These are phyloP conservation scores for Hydriomena furcata DNA, from an alignment of 2,888 invertebrate species.

Conservation along the genomic window DNA sequence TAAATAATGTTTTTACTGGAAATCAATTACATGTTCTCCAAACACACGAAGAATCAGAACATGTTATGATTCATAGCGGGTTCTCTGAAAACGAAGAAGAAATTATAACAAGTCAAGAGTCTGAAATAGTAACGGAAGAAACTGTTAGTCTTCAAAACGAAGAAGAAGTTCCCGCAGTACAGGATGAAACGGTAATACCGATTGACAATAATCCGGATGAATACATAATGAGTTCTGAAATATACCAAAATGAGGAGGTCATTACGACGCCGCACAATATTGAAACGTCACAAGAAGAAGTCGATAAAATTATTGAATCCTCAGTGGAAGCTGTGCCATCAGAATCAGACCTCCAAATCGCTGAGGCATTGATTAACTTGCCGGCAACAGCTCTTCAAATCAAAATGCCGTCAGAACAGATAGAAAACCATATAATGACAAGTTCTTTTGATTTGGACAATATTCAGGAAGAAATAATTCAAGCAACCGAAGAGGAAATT, in stretches of 20 bases:
- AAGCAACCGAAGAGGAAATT: constrained; percentile 30
- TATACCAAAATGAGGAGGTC: constrained; percentile 30
- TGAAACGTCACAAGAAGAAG: constrained; percentile 10
- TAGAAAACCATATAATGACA: constrained; percentile 39
- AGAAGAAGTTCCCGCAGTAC: constrained; percentile 39
- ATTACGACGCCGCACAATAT: constrained; percentile 14
- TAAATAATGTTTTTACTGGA: constrained; percentile 4
- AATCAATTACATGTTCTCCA: constrained; percentile 19
- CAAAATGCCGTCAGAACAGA: constrained; percentile 47
- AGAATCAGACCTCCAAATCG: constrained; percentile 78
- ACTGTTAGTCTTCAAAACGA: constrained; percentile 34
- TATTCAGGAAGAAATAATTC: constrained; percentile 42
- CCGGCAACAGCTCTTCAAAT: constrained; percentile 69
- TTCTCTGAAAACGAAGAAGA: constrained; percentile 28
- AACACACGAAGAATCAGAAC: constrained; percentile 11
- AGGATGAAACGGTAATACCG: constrained; percentile 45
- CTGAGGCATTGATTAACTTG: constrained; percentile 75
- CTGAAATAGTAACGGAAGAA: constrained; percentile 23
- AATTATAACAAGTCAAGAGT: constrained; percentile 23
- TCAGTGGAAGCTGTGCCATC: constrained; percentile 58
- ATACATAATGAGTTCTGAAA: constrained; percentile 35
- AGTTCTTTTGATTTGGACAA: constrained; percentile 26
- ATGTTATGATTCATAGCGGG: constrained; percentile 22
- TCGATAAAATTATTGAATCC: constrained; percentile 12
- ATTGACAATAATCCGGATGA: constrained; percentile 39